These are phyloP conservation scores for Chymomyza amoena DNA, from an alignment of 2,888 invertebrate species.

Conservation along the genomic window DNA sequence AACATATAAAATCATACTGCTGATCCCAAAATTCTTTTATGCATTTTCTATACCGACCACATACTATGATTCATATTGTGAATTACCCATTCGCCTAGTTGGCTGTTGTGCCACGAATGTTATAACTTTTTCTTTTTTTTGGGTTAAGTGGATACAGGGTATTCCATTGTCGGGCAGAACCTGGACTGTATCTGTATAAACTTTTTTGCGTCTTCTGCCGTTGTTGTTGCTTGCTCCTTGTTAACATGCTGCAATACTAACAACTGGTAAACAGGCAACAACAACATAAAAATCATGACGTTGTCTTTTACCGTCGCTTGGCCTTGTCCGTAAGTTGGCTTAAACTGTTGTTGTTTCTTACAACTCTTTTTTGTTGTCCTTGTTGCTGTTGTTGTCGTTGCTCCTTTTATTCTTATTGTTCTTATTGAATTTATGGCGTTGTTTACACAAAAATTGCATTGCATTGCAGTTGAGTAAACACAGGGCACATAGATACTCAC, in stretches of 20 bases:
- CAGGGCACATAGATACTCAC: conserved; percentile 4
- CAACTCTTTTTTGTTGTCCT: not conserved
- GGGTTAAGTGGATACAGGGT: too few relatives aligned
- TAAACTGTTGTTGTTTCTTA: not conserved
- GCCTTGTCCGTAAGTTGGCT: conserved; percentile 49
- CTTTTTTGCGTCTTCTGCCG: not conserved
- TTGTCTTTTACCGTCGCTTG: conserved; percentile 21
- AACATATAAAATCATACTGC: too few relatives aligned
- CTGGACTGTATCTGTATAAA: not conserved
- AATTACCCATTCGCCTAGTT: too few relatives aligned
- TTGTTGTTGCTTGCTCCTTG: not conserved
- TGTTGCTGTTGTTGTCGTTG: not conserved
- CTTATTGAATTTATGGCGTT: conserved; percentile 69
- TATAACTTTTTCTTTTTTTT: too few relatives aligned
- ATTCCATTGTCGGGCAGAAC: too few relatives aligned
- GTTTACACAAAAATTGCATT: conserved; percentile 69
- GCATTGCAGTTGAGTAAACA: conserved; percentile 66
- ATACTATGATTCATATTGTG: too few relatives aligned
- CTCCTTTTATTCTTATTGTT: conserved; percentile 36
- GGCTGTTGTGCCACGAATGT: too few relatives aligned
- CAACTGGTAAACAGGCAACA: conserved; percentile 2
- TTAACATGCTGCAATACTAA: not conserved
- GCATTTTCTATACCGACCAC: too few relatives aligned
- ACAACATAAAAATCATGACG: conserved; percentile 4
- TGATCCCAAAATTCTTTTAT: too few relatives aligned